phyloP scores from a whole-genome alignment of 2,797 vertebrate species.

The Crocodylus rhombifer region DNA sequence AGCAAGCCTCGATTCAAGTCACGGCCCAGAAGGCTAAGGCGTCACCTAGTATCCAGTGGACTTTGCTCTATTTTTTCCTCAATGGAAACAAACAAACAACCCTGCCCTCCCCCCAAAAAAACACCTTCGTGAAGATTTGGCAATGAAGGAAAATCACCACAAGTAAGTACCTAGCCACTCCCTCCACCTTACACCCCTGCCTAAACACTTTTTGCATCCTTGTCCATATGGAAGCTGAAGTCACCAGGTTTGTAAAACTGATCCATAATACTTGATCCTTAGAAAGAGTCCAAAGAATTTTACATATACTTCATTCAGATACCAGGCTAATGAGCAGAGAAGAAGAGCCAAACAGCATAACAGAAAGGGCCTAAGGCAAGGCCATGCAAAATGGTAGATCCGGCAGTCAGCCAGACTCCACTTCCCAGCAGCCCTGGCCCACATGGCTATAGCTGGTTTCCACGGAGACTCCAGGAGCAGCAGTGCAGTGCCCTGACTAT shows the following conservation, averaged over 20 bases:
- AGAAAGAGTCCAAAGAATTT: not conserved
- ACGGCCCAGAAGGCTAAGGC: not conserved
- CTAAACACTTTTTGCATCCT: not conserved
- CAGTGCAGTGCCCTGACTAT: too few relatives aligned
- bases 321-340: too few relatives aligned
- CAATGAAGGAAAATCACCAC: not conserved
- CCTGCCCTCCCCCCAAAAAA: too few relatives aligned
- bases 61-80: not conserved
- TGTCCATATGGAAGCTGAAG: fast-evolving
- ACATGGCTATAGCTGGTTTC: too few relatives aligned
- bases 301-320: not conserved
- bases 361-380: not conserved
- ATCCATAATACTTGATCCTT: not conserved
- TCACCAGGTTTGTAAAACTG: not conserved
- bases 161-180: not conserved
- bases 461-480: too few relatives aligned
- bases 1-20: not conserved
- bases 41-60: not conserved
- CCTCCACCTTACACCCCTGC: not conserved
- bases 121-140: not conserved
- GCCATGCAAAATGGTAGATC: too few relatives aligned
- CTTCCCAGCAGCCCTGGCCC: too few relatives aligned
- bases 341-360: fast-evolving
- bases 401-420: too few relatives aligned
- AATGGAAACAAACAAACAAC: not conserved